phyloP scores from a whole-genome alignment of 2,888 invertebrate genomes.

The Drosophila hamatofila region DNA sequence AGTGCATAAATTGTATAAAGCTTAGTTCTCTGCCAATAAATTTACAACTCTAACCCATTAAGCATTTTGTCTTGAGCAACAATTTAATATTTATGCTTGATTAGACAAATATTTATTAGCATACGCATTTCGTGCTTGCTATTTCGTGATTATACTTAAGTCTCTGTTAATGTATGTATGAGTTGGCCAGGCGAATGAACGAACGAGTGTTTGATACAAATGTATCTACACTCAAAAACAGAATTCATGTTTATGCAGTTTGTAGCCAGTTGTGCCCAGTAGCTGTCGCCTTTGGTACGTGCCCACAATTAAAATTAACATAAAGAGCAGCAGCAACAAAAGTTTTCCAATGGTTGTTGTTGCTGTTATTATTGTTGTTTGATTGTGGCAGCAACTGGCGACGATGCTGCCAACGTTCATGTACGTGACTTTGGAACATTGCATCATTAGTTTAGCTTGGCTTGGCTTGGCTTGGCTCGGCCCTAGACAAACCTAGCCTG shows the following conservation, averaged over 20 bases:
- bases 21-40: conserved; percentile 6
- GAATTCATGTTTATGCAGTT: conserved; percentile 77
- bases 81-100: conserved; percentile 28
- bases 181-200: neutral
- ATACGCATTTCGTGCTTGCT: conserved; percentile 28
- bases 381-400: conserved; percentile 60
- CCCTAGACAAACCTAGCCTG: neutral
- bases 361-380: conserved; percentile 38
- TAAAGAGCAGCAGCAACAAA: conserved; percentile 51
- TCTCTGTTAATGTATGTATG: conserved; percentile 1
- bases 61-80: conserved; percentile 8
- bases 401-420: conserved; percentile 52
- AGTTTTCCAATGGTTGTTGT: conserved; percentile 31
- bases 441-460: conserved; percentile 69
- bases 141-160: conserved; percentile 19
- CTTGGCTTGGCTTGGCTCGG: conserved; percentile 12
- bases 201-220: conserved; percentile 42
- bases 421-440: conserved; percentile 74
- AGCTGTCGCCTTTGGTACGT: conserved; percentile 66
- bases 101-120: conserved; percentile 31
- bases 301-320: conserved; percentile 77
- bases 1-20: conserved; percentile 9
- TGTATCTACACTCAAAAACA: conserved; percentile 34
- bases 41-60: conserved; percentile 5
- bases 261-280: conserved; percentile 46